Evolutionary conservation across 1,140 invertebrate genomes (phyloP).

Genomic region (Nasonia giraulti): DNA sequence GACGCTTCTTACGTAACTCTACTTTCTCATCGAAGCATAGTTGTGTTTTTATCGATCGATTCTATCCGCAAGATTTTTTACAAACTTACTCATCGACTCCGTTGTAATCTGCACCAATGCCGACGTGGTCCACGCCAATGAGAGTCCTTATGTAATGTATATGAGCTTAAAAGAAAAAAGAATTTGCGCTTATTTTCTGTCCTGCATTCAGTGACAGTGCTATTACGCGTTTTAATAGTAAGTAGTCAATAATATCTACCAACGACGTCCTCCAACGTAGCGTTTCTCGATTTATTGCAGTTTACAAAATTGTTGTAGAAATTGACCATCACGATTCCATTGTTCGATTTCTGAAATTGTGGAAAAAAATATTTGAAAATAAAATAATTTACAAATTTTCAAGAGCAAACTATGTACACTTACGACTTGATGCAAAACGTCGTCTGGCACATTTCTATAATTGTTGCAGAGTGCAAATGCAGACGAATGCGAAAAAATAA

Average conservation of each 20-base stretch:
- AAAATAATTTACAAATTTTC: background rate
- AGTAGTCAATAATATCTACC: constrained; percentile 66
- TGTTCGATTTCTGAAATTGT: constrained; percentile 79
- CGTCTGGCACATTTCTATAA: constrained; percentile 89
- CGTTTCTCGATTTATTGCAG: constrained; percentile 80
- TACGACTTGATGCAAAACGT: constrained; percentile 86
- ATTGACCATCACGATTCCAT: constrained; percentile 91
- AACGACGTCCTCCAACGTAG: constrained; percentile 85
- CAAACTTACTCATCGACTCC: constrained; percentile 88
- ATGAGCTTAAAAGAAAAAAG: constrained; percentile 81
- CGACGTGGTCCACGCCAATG: constrained; percentile 90
- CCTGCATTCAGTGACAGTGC: background rate
- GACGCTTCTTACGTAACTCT: no score
- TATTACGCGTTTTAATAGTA: no score
- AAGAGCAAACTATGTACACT: constrained; percentile 63
- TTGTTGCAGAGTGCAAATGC: constrained; percentile 89
- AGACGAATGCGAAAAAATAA: constrained; percentile 93
- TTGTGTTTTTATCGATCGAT: no score
- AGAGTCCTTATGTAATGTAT: constrained; percentile 90
- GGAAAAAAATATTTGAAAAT: constrained; percentile 47
- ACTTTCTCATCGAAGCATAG: no score
- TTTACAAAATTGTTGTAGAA: constrained; percentile 91
- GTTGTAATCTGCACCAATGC: constrained; percentile 91
- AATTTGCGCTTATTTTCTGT: background rate
- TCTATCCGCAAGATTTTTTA: background rate